Percentiles rank a stretch among this genome's conserved stretches.
Evolutionary conservation across 2,888 invertebrate species (phyloP).

Genomic region (Drymonia ruficornis): DNA sequence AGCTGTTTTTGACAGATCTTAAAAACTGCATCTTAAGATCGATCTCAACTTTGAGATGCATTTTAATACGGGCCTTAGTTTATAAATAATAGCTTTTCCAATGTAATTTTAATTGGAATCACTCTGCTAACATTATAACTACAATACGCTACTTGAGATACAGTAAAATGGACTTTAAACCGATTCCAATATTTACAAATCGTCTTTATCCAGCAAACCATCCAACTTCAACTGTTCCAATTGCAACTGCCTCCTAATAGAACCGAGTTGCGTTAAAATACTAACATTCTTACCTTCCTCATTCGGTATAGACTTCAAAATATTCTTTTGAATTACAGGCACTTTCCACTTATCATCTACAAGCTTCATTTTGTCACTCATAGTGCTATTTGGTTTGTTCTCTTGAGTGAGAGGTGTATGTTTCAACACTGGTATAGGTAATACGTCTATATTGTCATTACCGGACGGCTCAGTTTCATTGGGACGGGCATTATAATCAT

Average conservation of each 20-base stretch:
- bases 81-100: no score
- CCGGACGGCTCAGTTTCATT: slow-evolving; percentile 13
- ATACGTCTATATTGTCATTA: slow-evolving; percentile 13
- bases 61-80: no score
- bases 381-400: slow-evolving; percentile 32
- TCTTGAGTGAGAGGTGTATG: slow-evolving; percentile 67
- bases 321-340: slow-evolving; percentile 87
- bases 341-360: slow-evolving; percentile 82
- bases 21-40: no score
- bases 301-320: slow-evolving; percentile 74
- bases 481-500: background rate
- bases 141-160: no score
- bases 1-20: no score
- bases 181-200: background rate
- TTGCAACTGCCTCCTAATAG: slow-evolving; percentile 87
- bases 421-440: slow-evolving; percentile 87
- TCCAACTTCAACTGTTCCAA: slow-evolving; percentile 87
- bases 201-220: slow-evolving; percentile 52
- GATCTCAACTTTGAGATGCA: no score
- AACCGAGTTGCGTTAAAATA: slow-evolving; percentile 88
- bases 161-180: no score
- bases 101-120: no score
- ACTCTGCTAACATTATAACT: no score
- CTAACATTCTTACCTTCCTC: slow-evolving; percentile 79
- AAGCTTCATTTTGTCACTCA: slow-evolving; percentile 70